These are phyloP conservation scores for Uromys caudimaculatus DNA, from an alignment of 2,797 vertebrate genomes.

Conservation along the genomic window DNA sequence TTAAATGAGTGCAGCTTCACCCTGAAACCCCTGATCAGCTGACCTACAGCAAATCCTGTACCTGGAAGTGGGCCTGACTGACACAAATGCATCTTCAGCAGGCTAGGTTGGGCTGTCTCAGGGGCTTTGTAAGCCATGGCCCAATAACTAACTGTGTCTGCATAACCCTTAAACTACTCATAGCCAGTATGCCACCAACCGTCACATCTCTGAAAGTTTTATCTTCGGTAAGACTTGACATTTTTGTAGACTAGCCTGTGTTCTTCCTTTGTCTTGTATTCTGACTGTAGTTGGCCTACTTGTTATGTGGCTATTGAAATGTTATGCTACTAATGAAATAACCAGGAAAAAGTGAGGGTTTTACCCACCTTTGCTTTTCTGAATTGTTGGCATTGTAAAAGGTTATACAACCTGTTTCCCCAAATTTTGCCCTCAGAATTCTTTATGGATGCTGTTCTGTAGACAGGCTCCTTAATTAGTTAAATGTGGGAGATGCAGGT, in stretches of 20 bases:
- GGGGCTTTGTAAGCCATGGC: neutral
- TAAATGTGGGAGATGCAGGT: slow-evolving; percentile 2
- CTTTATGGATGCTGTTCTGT: neutral
- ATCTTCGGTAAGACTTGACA: slow-evolving; percentile 24
- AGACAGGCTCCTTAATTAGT: neutral
- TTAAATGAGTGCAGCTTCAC: slow-evolving; percentile 38
- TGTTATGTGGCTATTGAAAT: slow-evolving; percentile 16
- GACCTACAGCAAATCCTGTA: neutral
- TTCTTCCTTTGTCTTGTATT: slow-evolving; percentile 35
- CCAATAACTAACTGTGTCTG: neutral
- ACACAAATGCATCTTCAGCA: neutral
- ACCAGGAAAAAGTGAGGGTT: neutral
- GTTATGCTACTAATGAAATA: neutral
- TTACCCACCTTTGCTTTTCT: neutral
- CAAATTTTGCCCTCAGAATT: slow-evolving; percentile 38
- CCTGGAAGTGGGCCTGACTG: neutral
- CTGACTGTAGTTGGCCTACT: neutral
- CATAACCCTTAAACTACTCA: neutral
- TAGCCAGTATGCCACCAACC: neutral
- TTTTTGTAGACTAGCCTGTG: slow-evolving; percentile 44
- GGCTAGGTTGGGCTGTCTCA: neutral
- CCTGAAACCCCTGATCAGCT: neutral
- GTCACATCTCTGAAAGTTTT: slow-evolving; percentile 28
- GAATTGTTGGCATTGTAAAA: neutral
- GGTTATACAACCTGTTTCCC: neutral